A percentile compares a stretch with the other conserved stretches of the same genome.
These are phyloP conservation scores for Motacilla alba DNA, from an alignment of 2,113 vertebrate genomes.

Conservation along the genomic window DNA sequence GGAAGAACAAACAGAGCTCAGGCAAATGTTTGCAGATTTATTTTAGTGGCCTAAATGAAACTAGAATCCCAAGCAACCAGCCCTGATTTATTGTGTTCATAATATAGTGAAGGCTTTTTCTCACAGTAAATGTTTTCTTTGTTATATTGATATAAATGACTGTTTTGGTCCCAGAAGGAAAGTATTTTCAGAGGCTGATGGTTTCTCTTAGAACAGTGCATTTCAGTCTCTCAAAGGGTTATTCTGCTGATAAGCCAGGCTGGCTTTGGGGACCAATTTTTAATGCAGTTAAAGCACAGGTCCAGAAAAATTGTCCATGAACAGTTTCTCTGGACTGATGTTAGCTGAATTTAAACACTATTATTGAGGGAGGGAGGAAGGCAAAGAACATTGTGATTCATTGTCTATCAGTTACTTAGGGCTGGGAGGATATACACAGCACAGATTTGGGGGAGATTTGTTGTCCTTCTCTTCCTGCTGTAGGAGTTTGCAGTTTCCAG, in stretches of 20 bases:
- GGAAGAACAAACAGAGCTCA: constrained; percentile 6
- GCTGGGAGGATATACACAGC: background rate
- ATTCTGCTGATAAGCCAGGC: background rate
- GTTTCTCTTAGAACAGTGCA: background rate
- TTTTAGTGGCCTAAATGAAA: background rate
- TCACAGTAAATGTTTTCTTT: constrained; percentile 41
- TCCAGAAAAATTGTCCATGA: background rate
- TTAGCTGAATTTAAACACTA: background rate
- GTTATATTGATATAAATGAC: background rate
- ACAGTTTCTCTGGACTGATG: background rate
- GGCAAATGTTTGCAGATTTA: background rate
- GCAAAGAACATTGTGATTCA: background rate
- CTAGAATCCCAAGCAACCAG: background rate
- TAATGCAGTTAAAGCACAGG: background rate
- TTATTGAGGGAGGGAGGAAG: background rate
- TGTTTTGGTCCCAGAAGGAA: constrained; percentile 2
- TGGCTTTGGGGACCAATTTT: background rate
- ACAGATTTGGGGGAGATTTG: background rate
- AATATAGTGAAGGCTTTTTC: constrained; percentile 1
- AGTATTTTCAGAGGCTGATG: background rate
- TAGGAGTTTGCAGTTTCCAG: background rate
- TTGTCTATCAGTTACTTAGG: background rate
- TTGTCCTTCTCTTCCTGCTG: background rate
- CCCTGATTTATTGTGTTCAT: background rate
- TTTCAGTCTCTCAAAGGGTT: background rate